Conservation (phyloP, 2,888 invertebrate genomes). For the Drosophila ezoana region DNA sequence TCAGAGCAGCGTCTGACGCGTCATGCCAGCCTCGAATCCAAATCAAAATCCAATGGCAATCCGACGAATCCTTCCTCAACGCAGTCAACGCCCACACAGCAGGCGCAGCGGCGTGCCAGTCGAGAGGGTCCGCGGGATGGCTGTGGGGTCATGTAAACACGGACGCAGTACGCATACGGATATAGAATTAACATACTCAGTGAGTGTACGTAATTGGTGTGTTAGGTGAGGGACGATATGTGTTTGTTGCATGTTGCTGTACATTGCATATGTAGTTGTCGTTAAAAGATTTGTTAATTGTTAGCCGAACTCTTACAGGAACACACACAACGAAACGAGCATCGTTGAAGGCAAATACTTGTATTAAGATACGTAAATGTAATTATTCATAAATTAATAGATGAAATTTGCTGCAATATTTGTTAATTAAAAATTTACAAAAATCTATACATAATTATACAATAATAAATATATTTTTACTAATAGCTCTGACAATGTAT, state of each 20-base stretch:
- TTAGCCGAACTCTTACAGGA: constrained; percentile 40
- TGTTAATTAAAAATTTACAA: constrained; percentile 72
- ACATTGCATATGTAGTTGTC: constrained; percentile 24
- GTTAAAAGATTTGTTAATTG: constrained; percentile 58
- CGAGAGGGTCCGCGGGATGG: constrained; percentile 55
- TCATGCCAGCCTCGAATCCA: constrained; percentile 66
- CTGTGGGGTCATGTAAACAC: constrained; percentile 71
- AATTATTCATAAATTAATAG: constrained; percentile 73
- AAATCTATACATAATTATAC: constrained; percentile 55
- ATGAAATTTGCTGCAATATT: constrained; percentile 79
- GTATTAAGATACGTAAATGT: constrained; percentile 61
- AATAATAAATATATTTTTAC: constrained; percentile 70
- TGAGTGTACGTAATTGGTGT: constrained; percentile 45
- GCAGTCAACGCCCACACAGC: constrained; percentile 67
- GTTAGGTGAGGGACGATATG: constrained; percentile 14
- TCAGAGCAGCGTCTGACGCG: constrained; percentile 71
- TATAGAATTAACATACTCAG: constrained; percentile 62
- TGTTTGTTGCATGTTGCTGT: constrained; percentile 44
- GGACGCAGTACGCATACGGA: neutral
- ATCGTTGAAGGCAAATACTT: constrained; percentile 46
- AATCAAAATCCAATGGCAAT: constrained; percentile 54
- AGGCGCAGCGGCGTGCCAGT: constrained; percentile 51
- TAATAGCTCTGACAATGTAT: constrained; percentile 46
- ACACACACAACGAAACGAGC: constrained; percentile 56
- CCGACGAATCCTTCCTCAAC: constrained; percentile 45